A percentile compares a stretch with the other conserved stretches of the same genome.
These are phyloP conservation scores for Epinephelus awoara DNA, from an alignment of 2,797 vertebrate species.

Conservation along the genomic window DNA sequence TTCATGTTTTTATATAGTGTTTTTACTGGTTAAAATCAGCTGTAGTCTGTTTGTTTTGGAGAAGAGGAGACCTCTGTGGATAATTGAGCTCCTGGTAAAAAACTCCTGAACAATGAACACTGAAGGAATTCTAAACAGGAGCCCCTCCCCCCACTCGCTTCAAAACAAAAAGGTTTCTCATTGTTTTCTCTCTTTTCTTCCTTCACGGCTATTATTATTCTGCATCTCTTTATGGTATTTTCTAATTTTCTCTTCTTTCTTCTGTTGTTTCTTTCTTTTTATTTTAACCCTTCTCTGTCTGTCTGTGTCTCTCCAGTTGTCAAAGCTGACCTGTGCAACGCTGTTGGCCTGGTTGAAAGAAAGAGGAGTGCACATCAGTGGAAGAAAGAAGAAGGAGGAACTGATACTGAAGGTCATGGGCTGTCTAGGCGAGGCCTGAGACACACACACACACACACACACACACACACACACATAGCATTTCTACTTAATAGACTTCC, in stretches of 20 bases:
- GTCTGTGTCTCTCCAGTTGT: constrained; percentile 62
- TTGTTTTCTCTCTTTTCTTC: no score
- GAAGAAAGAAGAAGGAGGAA: constrained; percentile 82
- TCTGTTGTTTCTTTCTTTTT: background rate
- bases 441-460: constrained; percentile 17
- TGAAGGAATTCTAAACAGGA: no score
- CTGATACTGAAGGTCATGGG: constrained; percentile 85
- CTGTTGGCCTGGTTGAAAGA: constrained; percentile 80
- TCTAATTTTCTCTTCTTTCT: background rate
- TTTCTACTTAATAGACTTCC: constrained; percentile 11
- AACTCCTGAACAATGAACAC: no score
- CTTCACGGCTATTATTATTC: no score
- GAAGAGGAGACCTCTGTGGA: no score
- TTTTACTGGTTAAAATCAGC: no score
- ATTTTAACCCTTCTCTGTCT: background rate
- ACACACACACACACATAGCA: background rate
- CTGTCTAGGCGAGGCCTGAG: constrained; percentile 77
- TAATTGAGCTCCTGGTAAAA: no score
- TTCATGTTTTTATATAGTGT: no score
- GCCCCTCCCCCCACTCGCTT: no score
- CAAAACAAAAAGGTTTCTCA: no score
- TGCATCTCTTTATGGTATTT: no score
- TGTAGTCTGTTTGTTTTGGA: no score
- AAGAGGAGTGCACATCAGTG: constrained; percentile 65
- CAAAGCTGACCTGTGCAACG: constrained; percentile 69